A percentile compares a stretch with the other conserved stretches of the same genome.
These are phyloP conservation scores for Drosophila guanche DNA, from an alignment of 1,140 invertebrate genomes.

Conservation along the genomic window DNA sequence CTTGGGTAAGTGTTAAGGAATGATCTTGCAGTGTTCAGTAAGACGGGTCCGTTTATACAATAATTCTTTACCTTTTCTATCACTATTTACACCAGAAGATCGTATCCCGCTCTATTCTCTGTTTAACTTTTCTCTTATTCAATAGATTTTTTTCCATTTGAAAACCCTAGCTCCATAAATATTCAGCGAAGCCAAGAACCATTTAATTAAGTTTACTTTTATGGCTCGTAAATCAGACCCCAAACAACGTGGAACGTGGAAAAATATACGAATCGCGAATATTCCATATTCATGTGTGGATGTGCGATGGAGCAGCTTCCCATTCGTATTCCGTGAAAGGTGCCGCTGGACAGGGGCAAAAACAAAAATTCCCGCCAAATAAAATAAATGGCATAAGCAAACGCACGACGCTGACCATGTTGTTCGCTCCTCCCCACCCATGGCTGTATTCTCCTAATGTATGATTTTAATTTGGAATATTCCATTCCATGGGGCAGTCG, in stretches of 20 bases:
- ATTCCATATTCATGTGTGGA: slow-evolving; percentile 69
- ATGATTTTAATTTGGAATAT: slow-evolving; percentile 62
- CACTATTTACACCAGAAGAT: too few species aligned
- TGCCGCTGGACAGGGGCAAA: slow-evolving; percentile 56
- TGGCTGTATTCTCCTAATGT: slow-evolving; percentile 47
- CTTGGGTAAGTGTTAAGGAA: too few species aligned
- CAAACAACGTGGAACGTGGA: slow-evolving; percentile 45
- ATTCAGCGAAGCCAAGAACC: slow-evolving; percentile 68
- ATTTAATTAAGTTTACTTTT: slow-evolving; percentile 82
- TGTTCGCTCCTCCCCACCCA: slow-evolving; percentile 33
- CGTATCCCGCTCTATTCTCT: too few species aligned
- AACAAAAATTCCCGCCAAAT: slow-evolving; percentile 65
- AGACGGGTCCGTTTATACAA: too few species aligned
- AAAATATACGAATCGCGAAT: slow-evolving; percentile 63
- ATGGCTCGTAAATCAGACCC: slow-evolving; percentile 72
- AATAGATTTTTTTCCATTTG: slow-evolving; percentile 21
- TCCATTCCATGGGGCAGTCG: background rate
- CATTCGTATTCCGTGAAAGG: slow-evolving; percentile 55
- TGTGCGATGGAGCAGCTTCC: background rate
- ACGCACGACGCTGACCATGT: slow-evolving; percentile 75
- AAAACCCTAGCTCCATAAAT: slow-evolving; percentile 58
- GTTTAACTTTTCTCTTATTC: too few species aligned
- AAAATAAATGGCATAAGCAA: slow-evolving; percentile 63
- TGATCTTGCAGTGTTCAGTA: too few species aligned
- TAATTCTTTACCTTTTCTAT: too few species aligned